phyloP scores from a whole-genome alignment of 2,888 invertebrate species.

The Tenthredo distinguenda region DNA sequence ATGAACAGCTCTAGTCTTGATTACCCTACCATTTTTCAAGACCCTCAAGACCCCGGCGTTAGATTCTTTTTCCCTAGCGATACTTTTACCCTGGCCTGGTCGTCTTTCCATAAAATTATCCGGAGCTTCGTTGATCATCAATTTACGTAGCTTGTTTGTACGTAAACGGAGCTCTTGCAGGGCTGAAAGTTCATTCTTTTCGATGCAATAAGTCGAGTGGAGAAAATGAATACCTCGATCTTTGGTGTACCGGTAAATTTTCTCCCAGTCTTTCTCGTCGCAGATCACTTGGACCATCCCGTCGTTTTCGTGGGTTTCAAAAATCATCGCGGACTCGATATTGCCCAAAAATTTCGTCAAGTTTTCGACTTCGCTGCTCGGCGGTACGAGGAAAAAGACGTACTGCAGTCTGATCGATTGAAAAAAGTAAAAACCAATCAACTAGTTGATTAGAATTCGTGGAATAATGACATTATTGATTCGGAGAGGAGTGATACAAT shows the following conservation, averaged over 20 bases:
- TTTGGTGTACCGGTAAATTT: constrained; percentile 41
- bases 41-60: neutral
- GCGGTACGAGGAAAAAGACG: constrained; percentile 51
- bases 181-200: constrained; percentile 1
- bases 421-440: constrained; percentile 30
- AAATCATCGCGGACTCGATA: constrained; percentile 51
- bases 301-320: constrained; percentile 23
- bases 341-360: constrained; percentile 47
- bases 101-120: neutral
- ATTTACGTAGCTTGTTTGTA: neutral
- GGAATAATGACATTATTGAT: constrained; percentile 47
- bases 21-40: neutral
- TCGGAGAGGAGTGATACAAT: neutral
- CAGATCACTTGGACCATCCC: constrained; percentile 45
- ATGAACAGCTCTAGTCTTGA: neutral
- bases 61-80: neutral
- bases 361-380: constrained; percentile 42
- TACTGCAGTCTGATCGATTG: constrained; percentile 53
- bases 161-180: neutral
- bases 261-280: constrained; percentile 53
- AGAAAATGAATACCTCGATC: constrained; percentile 45
- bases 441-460: constrained; percentile 29
- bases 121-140: neutral
- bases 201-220: constrained; percentile 47
- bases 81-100: neutral